phyloP scores from a whole-genome alignment of 1,140 invertebrate species.

The Drosophila seguyi region DNA sequence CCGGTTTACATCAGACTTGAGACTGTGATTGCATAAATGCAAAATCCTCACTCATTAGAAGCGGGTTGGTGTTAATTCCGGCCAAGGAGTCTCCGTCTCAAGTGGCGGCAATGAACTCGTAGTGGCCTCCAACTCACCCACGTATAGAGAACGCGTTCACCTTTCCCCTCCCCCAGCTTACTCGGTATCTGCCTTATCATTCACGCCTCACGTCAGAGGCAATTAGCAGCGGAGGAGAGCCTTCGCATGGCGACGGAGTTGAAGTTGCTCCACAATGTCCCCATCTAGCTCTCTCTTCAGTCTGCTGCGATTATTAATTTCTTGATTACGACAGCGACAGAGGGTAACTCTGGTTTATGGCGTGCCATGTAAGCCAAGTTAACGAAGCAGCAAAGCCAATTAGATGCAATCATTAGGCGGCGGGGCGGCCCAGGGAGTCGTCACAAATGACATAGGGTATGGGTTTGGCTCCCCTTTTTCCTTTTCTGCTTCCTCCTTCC shows the following conservation, averaged over 20 bases:
- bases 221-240: conserved; percentile 63
- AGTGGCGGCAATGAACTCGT: conserved; percentile 68
- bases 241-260: conserved; percentile 16
- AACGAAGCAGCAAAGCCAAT: conserved; percentile 82
- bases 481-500: background rate
- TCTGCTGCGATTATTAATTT: conserved; percentile 80
- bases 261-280: conserved; percentile 9
- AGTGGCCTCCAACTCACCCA: conserved; percentile 47
- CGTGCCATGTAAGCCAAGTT: conserved; percentile 72
- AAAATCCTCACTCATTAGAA: conserved; percentile 1
- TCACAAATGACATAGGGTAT: conserved; percentile 49
- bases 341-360: conserved; percentile 53
- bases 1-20: background rate
- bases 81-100: conserved; percentile 19
- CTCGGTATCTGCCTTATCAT: conserved; percentile 58
- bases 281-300: conserved; percentile 30
- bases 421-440: conserved; percentile 26
- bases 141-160: conserved; percentile 45
- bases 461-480: conserved; percentile 6
- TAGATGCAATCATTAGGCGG: conserved; percentile 76
- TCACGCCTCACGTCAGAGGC: conserved; percentile 76
- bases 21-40: conserved; percentile 29
- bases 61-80: conserved; percentile 24
- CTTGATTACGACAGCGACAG: conserved; percentile 69
- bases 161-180: conserved; percentile 30